Evolutionary conservation across 1,140 invertebrate genomes (phyloP).

Genomic region (Trichonephila clavata): DNA sequence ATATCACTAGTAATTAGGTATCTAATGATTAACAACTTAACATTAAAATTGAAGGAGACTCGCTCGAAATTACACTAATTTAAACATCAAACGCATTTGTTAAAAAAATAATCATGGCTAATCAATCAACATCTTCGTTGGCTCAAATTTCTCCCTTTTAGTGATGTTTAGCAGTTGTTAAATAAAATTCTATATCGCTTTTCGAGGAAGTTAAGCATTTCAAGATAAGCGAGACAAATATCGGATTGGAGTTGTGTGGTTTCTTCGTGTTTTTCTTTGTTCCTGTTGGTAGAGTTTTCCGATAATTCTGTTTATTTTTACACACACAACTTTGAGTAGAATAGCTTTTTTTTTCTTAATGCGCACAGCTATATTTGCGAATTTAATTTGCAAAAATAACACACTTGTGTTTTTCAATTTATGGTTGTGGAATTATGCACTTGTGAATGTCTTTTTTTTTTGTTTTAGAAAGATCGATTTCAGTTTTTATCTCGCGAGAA

Average conservation of each 20-base stretch:
- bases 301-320: conserved; percentile 16
- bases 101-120: background rate
- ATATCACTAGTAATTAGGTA: no score
- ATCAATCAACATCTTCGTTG: conserved; percentile 36
- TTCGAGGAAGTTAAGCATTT: background rate
- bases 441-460: no score
- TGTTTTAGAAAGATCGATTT: no score
- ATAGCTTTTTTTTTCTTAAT: background rate
- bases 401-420: no score
- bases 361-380: no score
- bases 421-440: no score
- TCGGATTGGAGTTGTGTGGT: background rate
- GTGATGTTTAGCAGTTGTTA: background rate
- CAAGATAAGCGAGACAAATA: conserved; percentile 3
- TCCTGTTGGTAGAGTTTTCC: background rate
- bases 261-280: background rate
- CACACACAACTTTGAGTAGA: background rate
- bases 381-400: no score
- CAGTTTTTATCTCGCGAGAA: no score
- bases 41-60: background rate
- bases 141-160: background rate
- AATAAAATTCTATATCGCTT: background rate
- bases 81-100: conserved; percentile 38
- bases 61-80: conserved; percentile 37
- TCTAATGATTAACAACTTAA: background rate